phyloP scores from a whole-genome alignment of 2,113 vertebrate genomes.

The Callipepla squamata region DNA sequence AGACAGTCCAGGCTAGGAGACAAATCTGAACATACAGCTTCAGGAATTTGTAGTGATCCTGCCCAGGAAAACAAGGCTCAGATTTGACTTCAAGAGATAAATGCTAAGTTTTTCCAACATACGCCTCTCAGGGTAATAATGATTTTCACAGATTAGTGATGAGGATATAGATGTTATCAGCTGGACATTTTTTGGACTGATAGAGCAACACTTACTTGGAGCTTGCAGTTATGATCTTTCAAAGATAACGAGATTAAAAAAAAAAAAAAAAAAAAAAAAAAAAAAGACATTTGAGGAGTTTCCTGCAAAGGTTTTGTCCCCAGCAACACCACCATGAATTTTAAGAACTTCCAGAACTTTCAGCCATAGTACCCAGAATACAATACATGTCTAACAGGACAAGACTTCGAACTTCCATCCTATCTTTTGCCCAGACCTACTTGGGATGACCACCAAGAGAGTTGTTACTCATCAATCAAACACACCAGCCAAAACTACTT shows the following conservation, averaged over 20 bases:
- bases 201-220: background rate
- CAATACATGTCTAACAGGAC: background rate
- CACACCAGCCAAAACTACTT: accelerated
- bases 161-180: background rate
- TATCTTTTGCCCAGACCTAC: background rate
- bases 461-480: background rate
- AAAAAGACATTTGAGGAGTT: background rate
- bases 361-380: background rate
- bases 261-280: background rate
- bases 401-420: background rate
- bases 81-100: background rate
- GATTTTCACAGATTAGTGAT: background rate
- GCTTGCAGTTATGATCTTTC: background rate
- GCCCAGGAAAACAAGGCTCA: background rate
- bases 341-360: background rate
- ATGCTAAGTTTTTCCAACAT: background rate
- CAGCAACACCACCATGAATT: background rate
- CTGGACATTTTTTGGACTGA: background rate
- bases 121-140: background rate
- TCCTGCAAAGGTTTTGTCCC: background rate
- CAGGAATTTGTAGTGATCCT: background rate
- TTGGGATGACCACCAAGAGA: background rate
- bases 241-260: background rate
- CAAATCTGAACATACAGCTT: background rate
- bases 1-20: background rate